Percentiles rank a stretch among this genome's conserved stretches.
phyloP scores from a whole-genome alignment of 1,140 invertebrate genomes.

The Lepidotrigona ventralis region DNA sequence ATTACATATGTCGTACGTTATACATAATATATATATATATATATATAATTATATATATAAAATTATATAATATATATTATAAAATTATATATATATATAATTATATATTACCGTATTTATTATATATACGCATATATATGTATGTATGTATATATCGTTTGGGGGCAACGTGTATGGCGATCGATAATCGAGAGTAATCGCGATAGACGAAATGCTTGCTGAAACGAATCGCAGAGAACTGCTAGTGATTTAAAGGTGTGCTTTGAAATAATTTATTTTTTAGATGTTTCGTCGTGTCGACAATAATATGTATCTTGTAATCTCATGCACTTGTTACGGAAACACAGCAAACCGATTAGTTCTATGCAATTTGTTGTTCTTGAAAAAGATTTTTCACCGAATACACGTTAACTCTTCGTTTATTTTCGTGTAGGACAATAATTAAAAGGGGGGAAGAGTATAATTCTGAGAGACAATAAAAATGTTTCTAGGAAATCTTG shows the following conservation, averaged over 20 bases:
- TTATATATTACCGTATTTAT: conserved; percentile 17
- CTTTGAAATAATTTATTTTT: conserved; percentile 45
- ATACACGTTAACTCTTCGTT: conserved; percentile 47
- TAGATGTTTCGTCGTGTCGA: conserved; percentile 39
- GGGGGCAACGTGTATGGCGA: conserved; percentile 24
- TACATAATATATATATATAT: background rate
- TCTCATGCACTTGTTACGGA: conserved; percentile 56
- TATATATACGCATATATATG: conserved; percentile 37
- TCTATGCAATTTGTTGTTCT: conserved; percentile 6
- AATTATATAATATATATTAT: background rate
- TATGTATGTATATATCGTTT: conserved; percentile 45
- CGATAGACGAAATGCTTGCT: background rate
- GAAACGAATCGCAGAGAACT: background rate
- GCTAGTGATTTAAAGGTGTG: conserved; percentile 18
- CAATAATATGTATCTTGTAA: conserved; percentile 55
- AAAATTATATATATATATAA: no score
- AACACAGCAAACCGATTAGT: conserved; percentile 40
- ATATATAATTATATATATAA: background rate
- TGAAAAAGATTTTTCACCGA: background rate
- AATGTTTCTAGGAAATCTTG: background rate
- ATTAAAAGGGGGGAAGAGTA: background rate
- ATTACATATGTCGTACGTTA: background rate
- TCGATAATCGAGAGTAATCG: conserved; percentile 40
- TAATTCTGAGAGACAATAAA: conserved; percentile 17
- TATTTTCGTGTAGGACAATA: conserved; percentile 13